These are phyloP conservation scores for Sanderia malayensis DNA, from an alignment of 30 jellyfish, hydroid and myxozoan species.

Conservation along the genomic window DNA sequence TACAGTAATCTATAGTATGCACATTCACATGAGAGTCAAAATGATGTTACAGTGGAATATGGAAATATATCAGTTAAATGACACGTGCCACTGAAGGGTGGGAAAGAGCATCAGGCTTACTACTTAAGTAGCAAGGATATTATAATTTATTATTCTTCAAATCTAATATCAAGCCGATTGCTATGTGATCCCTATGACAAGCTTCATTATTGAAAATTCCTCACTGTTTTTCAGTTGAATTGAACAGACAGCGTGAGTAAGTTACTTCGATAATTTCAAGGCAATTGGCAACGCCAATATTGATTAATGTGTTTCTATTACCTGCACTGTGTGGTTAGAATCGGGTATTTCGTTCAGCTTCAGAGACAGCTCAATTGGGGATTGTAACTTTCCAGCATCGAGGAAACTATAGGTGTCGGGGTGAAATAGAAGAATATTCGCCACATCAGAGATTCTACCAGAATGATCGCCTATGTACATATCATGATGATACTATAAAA, in stretches of 20 bases:
- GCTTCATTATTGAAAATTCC: too few species aligned
- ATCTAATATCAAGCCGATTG: too few species aligned
- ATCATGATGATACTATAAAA: conserved; percentile 40
- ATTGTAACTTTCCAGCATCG: conserved; percentile 4
- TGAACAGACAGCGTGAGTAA: too few species aligned
- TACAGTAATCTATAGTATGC: not conserved
- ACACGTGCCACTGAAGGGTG: too few species aligned
- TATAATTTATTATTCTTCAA: too few species aligned
- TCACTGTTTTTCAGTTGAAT: too few species aligned
- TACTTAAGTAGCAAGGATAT: not conserved
- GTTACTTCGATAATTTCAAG: too few species aligned
- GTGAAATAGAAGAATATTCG: conserved; percentile 17
- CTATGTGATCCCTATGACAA: too few species aligned
- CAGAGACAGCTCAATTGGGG: conserved; percentile 24
- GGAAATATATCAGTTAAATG: too few species aligned
- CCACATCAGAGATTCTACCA: conserved; percentile 52
- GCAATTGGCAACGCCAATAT: too few species aligned
- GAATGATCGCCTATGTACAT: conserved; percentile 27
- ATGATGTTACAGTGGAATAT: too few species aligned
- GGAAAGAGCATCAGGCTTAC: not conserved
- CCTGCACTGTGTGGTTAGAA: conserved; percentile 41
- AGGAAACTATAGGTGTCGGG: conserved; percentile 34
- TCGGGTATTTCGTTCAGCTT: conserved; percentile 52
- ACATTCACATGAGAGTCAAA: not conserved
- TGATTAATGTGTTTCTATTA: conserved; percentile 9